phyloP scores from a whole-genome alignment of 2,888 invertebrate genomes.

The Petrolisthes cinctipes region DNA sequence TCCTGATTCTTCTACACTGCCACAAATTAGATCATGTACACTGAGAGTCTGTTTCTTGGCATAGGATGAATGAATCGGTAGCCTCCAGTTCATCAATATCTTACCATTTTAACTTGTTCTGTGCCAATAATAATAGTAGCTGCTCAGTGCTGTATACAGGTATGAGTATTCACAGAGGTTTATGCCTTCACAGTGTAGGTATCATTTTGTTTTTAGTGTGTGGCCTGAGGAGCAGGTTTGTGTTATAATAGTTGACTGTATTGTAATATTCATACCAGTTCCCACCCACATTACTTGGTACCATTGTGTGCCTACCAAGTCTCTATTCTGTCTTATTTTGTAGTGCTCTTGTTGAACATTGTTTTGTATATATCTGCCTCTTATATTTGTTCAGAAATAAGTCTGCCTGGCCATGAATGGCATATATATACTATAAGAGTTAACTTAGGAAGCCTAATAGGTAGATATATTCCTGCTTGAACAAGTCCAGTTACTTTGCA shows the following conservation, averaged over 20 bases:
- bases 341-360: conserved; percentile 56
- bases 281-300: conserved; percentile 24
- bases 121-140: too few relatives aligned
- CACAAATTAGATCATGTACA: too few relatives aligned
- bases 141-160: too few relatives aligned
- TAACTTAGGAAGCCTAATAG: conserved; percentile 48
- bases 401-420: conserved; percentile 23
- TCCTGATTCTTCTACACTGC: too few relatives aligned
- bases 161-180: too few relatives aligned
- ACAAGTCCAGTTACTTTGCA: conserved; percentile 50
- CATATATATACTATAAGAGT: conserved; percentile 16
- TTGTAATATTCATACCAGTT: conserved; percentile 6
- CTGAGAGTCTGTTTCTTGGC: too few relatives aligned
- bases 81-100: too few relatives aligned
- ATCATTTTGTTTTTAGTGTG: conserved; percentile 17
- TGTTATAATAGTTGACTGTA: conserved; percentile 35
- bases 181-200: conserved; percentile 14
- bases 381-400: conserved; percentile 34
- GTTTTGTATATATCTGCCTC: conserved; percentile 60
- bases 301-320: conserved; percentile 34
- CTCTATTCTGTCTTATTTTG: conserved; percentile 33
- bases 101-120: too few relatives aligned
- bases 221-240: conserved; percentile 9
- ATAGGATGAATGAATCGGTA: too few relatives aligned
- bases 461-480: conserved; percentile 50